Base-by-base conservation (phyloP, 1,140 invertebrate genomes). In the Neodiprion lecontei region DNA sequence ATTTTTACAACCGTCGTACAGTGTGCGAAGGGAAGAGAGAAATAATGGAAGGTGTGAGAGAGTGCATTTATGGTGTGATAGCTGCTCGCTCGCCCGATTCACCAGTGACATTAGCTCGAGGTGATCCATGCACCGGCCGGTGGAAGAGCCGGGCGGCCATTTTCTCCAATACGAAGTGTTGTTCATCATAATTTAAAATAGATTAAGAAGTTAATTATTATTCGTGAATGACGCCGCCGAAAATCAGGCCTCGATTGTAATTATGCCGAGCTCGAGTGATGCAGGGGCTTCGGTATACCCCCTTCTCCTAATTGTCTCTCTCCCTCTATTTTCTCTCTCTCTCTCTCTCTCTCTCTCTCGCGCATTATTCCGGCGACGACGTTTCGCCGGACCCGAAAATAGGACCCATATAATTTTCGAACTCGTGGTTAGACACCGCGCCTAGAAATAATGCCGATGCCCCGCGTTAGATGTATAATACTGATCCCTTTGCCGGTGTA, bases 161-260 rank as follows among this genome's bases (percentile, higher is more conserved):
- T 40, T 40, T 40, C 28, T 40, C 5, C 28, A 40, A 40, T 40
- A 40, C 28, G 28, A 40, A 40, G n/a, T 17, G 11, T 14, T 5
- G 67, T 47, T 69, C 67, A 47, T 69, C 67, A 69, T 69, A 69
- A 69, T 69, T 69, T 69, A 69, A 69, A 69, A 69, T 47, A 69
- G 67, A 69, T 69, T 69, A 69, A 69, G 67, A 69, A 47, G 10
- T 69, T 69, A 69, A 69, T 69, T 69, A 69, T 69, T 21, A 21
- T 14, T 69, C 14, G 67, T 69, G 67, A 69, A 23, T 69, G 67
- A 69, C 67, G 17, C 9, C 21, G 67, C 67, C 67, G 67, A 69
- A 69, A 69, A 69, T 21, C 67, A 21, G 40, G 9, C 21, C 21
- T 69, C 21, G 21, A 61, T 61, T 61, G 53, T 61, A 61, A 61